A percentile compares a stretch with the other conserved stretches of the same genome.
These are phyloP conservation scores for Mixornis gularis DNA, from an alignment of 2,113 vertebrate genomes.

Conservation along the genomic window DNA sequence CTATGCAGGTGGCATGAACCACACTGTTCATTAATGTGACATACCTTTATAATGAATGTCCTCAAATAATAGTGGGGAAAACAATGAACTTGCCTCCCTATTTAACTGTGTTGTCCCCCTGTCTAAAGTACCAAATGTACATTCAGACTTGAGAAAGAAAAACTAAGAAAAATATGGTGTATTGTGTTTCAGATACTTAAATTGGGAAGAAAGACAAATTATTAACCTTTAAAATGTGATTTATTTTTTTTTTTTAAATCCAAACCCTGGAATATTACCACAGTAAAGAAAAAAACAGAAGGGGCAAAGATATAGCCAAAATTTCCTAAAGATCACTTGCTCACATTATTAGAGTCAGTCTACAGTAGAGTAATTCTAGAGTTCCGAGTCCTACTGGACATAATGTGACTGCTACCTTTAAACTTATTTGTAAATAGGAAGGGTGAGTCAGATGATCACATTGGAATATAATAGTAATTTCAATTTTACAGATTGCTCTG, in stretches of 20 bases:
- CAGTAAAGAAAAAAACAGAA: background rate
- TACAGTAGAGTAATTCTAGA: background rate
- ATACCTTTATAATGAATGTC: conserved; percentile 29
- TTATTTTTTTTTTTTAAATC: background rate
- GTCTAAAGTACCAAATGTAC: background rate
- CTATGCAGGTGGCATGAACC: background rate
- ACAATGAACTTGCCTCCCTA: background rate
- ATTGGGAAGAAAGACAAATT: background rate
- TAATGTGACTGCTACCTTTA: background rate
- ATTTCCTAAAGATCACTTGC: background rate
- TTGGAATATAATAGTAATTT: background rate
- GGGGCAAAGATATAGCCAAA: background rate
- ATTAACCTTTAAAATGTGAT: background rate
- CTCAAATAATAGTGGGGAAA: background rate
- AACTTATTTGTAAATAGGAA: background rate
- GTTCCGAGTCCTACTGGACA: background rate
- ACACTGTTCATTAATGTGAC: conserved; percentile 18
- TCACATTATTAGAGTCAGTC: background rate
- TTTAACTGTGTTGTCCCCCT: background rate
- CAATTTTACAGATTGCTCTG: background rate
- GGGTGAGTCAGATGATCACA: background rate
- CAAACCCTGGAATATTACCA: background rate
- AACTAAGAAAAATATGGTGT: background rate
- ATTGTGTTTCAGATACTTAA: background rate
- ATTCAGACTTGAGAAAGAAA: background rate